Conservation (phyloP, 1,140 invertebrate genomes). For the Zaprionus ghesquierei region DNA sequence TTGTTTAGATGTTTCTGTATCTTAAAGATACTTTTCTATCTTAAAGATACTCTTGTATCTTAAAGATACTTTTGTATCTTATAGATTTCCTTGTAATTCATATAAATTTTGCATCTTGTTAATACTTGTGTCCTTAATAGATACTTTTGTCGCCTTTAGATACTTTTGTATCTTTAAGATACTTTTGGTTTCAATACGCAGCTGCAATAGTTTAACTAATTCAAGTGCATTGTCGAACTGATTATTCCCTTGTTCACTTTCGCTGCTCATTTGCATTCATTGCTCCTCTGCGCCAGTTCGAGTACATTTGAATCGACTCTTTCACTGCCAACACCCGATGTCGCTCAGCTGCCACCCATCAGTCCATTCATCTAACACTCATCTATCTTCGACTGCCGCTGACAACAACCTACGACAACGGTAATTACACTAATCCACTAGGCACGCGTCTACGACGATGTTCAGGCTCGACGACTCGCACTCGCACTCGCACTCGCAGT, state of each 20-base stretch:
- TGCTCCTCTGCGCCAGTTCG: not conserved
- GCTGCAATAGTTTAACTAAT: not conserved
- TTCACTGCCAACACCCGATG: not conserved
- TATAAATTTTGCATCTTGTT: no score
- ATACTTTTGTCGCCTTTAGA: not conserved
- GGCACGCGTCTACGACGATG: slow-evolving; percentile 48
- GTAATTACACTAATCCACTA: slow-evolving; percentile 74
- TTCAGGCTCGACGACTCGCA: not conserved
- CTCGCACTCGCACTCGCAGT: slow-evolving; percentile 4
- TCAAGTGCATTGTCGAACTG: not conserved
- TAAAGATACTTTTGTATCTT: not conserved
- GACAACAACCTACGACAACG: slow-evolving; percentile 62
- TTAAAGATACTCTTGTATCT: not conserved
- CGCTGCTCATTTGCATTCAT: not conserved
- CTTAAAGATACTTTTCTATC: not conserved
- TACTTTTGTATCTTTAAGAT: not conserved
- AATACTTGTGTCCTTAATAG: not conserved
- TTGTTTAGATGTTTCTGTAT: not conserved
- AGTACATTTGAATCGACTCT: not conserved
- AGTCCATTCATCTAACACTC: slow-evolving; percentile 19
- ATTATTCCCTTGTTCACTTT: not conserved
- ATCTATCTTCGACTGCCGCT: slow-evolving; percentile 24
- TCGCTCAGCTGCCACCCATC: not conserved
- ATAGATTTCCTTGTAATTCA: no score
- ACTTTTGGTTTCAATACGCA: not conserved